Evolutionary conservation across 2,113 vertebrate species (phyloP), one percentile per base, ranked within the genome.

Genomic region (Leucopternis melanops): DNA sequence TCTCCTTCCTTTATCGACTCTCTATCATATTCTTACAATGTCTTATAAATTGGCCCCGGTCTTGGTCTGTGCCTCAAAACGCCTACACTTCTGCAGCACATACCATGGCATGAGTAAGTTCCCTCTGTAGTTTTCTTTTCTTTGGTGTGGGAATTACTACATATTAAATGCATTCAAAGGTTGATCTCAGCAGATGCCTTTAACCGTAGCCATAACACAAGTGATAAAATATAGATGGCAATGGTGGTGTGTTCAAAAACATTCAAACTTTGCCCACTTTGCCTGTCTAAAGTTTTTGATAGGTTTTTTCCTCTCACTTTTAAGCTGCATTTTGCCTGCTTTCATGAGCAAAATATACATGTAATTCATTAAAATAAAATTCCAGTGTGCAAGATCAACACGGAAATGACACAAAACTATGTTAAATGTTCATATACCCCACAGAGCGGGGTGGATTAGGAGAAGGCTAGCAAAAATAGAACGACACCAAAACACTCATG

Each of bases 391-490:
- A 87, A 84, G 78, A 90, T 80, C 77, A 92, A 93, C 91, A 92
- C 1, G 49, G 88, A 91, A 95, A 87, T 59, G 85, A 92, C 88
- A 95, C 3, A 14, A 63, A 96, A 44, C 77, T 81, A 54, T 92
- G 91, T 69, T 58, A 80, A 90, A 95, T 86, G 88, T 92, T 83
- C 91, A 15, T 80, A 23, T 74, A 75, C 81, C 95, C 95, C 85
- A 89, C 77, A 31, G 88, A 95, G 95, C 85, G 3, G 88, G 47
- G 81, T 44, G 93, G 93, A 27, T 83, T 54, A 75, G 81, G 88
- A 92, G 86, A 86, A 58, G 67, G 62, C 77, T 47, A 86, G 93
- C 81, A 80, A 93, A 95, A 95, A 93, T 79, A 95, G 88, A 80
- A 62, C 8, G 78, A 83, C 81, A 95, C 88, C 88, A 91, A 83